Base-by-base conservation (phyloP, 2,797 vertebrate genomes). In the Cetoscarus ocellatus region DNA sequence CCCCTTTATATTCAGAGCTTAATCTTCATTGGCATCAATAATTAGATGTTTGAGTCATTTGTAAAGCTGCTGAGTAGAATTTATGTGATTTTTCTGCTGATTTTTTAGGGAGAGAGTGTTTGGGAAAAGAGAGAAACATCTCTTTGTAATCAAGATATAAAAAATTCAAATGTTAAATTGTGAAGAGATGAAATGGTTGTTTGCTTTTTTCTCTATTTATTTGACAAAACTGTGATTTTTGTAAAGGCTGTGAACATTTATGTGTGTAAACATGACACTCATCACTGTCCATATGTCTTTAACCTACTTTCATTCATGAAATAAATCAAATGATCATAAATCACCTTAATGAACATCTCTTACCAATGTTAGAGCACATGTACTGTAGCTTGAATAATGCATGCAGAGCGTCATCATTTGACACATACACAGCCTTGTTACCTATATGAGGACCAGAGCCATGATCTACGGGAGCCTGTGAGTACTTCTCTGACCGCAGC, bases 121-220 rank as follows among this genome's bases (percentile, higher is more conserved):
- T 91, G 93, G 91, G 83, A 91, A 94, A 93, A 93, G 91, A 94
- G 93, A 95, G 92, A 94, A 92, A 93, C 79, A 14, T 87, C 89
- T 92, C 87, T 88, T 83, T 78, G 50, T 79, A 58, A 73, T 44
- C 59, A 77, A 44, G 62, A 75, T 66, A 19, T 48, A 64, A 74
- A 73, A 76, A 59, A 51, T 79, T 74, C 70, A 67, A 63, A 74
- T 63, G 75, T 68, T 45, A 73, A 72, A 81, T 73, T 87, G 69
- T 85, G 54, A 86, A 86, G 81, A 89, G 84, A 92, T 92, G 84
- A 90, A 90, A 83, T 75, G 83, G 88, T 88, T 88, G 69, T 83
- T 34, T 75, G 78, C 80, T 81, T 84, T 80, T 83, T 79, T 88
- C 59, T 80, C 70, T 79, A 67, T 52, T 73, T 81, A 19, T 84